phyloP scores from a whole-genome alignment of 1,140 invertebrate species.

The Pseudomyrmex concolor region DNA sequence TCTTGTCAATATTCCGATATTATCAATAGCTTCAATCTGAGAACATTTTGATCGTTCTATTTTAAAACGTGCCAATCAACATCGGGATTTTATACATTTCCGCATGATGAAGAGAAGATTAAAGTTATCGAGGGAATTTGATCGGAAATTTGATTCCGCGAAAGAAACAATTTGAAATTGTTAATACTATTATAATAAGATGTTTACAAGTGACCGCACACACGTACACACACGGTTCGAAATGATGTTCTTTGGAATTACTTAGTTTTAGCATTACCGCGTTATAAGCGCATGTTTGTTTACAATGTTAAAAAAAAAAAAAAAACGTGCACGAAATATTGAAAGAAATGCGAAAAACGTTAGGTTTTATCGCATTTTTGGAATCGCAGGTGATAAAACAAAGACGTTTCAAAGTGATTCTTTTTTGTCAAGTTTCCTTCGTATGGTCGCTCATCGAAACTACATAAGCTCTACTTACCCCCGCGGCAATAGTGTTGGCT shows the following conservation, averaged over 20 bases:
- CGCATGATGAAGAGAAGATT: background rate
- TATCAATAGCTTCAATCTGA: conserved; percentile 37
- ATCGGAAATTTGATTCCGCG: conserved; percentile 16
- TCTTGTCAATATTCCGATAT: conserved; percentile 37
- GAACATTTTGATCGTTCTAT: background rate
- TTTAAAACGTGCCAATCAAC: conserved; percentile 36
- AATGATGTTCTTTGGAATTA: background rate
- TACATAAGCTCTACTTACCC: conserved; percentile 82
- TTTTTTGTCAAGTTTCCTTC: conserved; percentile 32
- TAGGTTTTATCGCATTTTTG: background rate
- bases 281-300: background rate
- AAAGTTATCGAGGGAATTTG: background rate
- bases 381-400: conserved; percentile 21
- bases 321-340: background rate
- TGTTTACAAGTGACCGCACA: no score
- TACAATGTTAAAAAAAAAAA: background rate
- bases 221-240: no score
- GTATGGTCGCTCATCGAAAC: conserved; percentile 71
- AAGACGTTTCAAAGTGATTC: conserved; percentile 17
- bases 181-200: no score
- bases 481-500: conserved; percentile 81
- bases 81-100: conserved; percentile 28
- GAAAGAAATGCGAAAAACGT: background rate
- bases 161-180: no score
- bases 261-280: background rate